These are phyloP conservation scores for Andrena minutula DNA, from an alignment of 2,888 invertebrate genomes.

Conservation along the genomic window DNA sequence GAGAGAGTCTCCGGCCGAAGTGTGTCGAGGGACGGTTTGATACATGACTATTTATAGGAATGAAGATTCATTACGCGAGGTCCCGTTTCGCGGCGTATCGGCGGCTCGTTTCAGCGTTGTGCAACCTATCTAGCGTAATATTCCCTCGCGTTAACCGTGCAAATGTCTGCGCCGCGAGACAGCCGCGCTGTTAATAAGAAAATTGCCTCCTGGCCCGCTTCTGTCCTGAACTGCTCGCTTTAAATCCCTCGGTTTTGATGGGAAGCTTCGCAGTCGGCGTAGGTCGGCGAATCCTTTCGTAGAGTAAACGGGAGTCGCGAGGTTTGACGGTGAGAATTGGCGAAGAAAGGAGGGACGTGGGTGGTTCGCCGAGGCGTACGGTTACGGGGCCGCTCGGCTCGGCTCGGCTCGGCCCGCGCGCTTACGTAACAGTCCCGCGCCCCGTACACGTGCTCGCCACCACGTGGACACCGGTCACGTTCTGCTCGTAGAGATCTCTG, in stretches of 20 bases:
- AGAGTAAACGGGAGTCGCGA: neutral
- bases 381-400: conserved; percentile 16
- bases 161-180: neutral
- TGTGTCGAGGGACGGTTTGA: conserved; percentile 47
- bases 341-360: neutral
- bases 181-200: neutral
- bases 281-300: neutral
- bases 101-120: conserved; percentile 41
- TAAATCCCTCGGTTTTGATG: neutral
- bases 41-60: conserved; percentile 58
- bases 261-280: neutral
- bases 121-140: conserved; percentile 40
- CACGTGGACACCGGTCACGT: conserved; percentile 69
- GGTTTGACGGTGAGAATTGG: neutral
- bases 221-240: neutral
- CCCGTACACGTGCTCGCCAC: conserved; percentile 62
- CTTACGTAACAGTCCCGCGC: conserved; percentile 65
- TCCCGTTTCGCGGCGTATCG: conserved; percentile 50
- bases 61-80: conserved; percentile 56
- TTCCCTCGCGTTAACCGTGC: conserved; percentile 27
- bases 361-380: neutral
- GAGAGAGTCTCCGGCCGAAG: conserved; percentile 11
- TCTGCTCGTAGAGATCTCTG: conserved; percentile 46
- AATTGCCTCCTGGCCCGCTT: conserved; percentile 1
- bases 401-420: conserved; percentile 15